Percentiles rank a stretch among this genome's conserved stretches.
Conservation (phyloP, 2,113 vertebrate species). For the Gymnorhina tibicen region DNA sequence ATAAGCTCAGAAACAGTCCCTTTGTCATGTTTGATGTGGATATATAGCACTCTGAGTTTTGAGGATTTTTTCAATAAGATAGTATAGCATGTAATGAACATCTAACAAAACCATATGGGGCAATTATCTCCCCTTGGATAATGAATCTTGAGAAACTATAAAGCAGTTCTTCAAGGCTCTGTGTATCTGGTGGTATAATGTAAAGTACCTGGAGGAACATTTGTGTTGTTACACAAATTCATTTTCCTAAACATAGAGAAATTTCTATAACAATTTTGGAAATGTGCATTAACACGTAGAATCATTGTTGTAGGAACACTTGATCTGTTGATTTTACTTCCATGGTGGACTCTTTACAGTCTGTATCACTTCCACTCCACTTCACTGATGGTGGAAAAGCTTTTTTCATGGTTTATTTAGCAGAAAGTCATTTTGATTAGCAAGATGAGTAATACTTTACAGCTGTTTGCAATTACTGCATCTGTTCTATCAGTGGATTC, state of each 20-base stretch:
- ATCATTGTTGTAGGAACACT: conserved; percentile 73
- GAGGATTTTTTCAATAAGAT: background rate
- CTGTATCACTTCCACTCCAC: conserved; percentile 86
- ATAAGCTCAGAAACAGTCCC: background rate
- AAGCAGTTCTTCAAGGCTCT: conserved; percentile 19
- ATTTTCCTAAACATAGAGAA: conserved; percentile 53
- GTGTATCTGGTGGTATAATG: conserved; percentile 8
- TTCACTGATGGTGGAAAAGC: conserved; percentile 87
- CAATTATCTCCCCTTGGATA: conserved; percentile 25
- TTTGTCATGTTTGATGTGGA: background rate
- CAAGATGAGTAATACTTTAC: conserved; percentile 89
- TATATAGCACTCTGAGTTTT: background rate
- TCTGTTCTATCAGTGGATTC: conserved; percentile 84
- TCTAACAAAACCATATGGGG: background rate
- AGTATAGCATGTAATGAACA: background rate
- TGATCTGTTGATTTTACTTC: conserved; percentile 89
- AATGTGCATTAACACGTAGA: conserved; percentile 60
- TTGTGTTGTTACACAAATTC: conserved; percentile 20
- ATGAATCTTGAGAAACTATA: conserved; percentile 11
- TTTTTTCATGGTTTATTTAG: conserved; percentile 99
- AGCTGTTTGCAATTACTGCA: conserved; percentile 89
- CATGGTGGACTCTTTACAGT: conserved; percentile 72
- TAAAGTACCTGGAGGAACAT: conserved; percentile 44
- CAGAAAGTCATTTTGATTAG: conserved; percentile 97
- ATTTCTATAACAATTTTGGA: conserved; percentile 66